Evolutionary conservation across 2,888 invertebrate genomes (phyloP), one percentile per base, ranked within the genome.

Genomic region (Tribolium freemani): DNA sequence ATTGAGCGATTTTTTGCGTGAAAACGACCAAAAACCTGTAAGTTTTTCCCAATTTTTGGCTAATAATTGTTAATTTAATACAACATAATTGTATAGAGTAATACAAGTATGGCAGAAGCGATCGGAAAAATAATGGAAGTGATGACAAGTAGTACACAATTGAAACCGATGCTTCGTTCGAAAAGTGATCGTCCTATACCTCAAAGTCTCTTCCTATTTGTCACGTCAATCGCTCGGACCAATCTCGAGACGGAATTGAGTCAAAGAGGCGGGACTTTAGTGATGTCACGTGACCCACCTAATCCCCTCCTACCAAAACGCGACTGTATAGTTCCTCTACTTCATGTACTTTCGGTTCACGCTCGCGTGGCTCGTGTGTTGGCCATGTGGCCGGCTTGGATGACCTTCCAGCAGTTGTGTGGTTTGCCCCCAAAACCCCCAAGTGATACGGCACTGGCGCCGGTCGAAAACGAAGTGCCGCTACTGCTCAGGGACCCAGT

Each of bases 51-150:
- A 16, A 16, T 2, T 13, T 10, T 48, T 20, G 11, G 16, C 8
- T 38, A 3, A n/a, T 38, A 3, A 2, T 38, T 38, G n/a, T 38
- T 6, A 38, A 38, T 38, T 38, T 3, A n/a, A n/a, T n/a, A n/a
- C n/a, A 31, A 11, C 8, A 31, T 11, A 16, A 16, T 67, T 80
- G 56, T 83, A n/a, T n/a, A 93, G 93, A 89, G 89, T 64, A 89
- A 91, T 9, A 92, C 93, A 57, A 92, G 91, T 80, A 88, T 97
- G 75, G 92, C 94, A 0, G 94, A 96, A 84, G 96, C 96, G 60
- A 94, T 97, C 91, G 94, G 94, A 50, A 95, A 95, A 83, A 93
- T 95, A 21, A 97, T 97, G 96, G 96, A 96, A 83, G 96, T 96
- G 86, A 95, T 98, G 92, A 95, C 96, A 4, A 93, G 93, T 82